Percentiles rank a stretch among this genome's conserved stretches.
phyloP scores from a whole-genome alignment of 2,888 invertebrate genomes.

The Melanostoma scalare region DNA sequence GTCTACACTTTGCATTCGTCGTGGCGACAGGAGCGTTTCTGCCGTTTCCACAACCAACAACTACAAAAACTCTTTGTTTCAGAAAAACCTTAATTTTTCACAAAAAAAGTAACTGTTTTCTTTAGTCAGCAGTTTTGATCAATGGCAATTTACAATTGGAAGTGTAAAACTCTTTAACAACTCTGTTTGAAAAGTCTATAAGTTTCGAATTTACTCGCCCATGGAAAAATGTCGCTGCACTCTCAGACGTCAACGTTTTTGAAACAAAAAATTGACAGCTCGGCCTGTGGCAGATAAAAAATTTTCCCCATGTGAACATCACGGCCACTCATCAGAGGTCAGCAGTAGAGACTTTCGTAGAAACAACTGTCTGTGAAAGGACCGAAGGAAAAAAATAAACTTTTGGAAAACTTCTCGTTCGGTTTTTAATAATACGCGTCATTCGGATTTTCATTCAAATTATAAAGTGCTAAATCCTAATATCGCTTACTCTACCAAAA shows the following conservation, averaged over 20 bases:
- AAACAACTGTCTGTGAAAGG: slow-evolving; percentile 42
- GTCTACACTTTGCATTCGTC: too few relatives aligned
- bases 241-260: slow-evolving; percentile 21
- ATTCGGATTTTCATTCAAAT: slow-evolving; percentile 29
- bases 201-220: too few relatives aligned
- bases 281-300: slow-evolving; percentile 40
- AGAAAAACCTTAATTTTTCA: too few relatives aligned
- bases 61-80: too few relatives aligned
- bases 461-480: slow-evolving; percentile 35
- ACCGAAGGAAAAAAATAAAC: slow-evolving; percentile 29
- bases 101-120: too few relatives aligned
- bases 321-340: slow-evolving; percentile 46
- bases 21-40: too few relatives aligned
- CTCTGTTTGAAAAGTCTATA: too few relatives aligned
- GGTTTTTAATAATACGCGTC: slow-evolving; percentile 34
- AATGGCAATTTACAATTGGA: too few relatives aligned
- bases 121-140: too few relatives aligned
- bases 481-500: slow-evolving; percentile 24
- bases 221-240: not conserved
- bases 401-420: slow-evolving; percentile 30
- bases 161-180: too few relatives aligned
- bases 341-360: slow-evolving; percentile 32
- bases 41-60: too few relatives aligned
- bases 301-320: slow-evolving; percentile 58
- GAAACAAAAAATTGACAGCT: slow-evolving; percentile 14